Conservation (phyloP, 2,888 invertebrate species). For the Chymomyza procnemis region DNA sequence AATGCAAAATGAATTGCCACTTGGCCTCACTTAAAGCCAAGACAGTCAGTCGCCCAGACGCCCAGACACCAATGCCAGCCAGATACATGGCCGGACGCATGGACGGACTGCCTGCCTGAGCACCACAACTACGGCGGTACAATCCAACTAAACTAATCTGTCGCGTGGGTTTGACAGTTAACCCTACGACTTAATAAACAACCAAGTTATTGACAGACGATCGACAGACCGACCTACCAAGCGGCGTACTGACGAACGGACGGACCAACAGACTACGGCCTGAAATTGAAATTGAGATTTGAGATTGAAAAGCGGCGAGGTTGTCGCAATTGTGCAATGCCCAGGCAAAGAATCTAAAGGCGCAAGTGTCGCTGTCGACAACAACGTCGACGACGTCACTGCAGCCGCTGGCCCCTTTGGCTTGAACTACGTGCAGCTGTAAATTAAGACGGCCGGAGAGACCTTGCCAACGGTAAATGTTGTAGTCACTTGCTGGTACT, state of each 20-base stretch:
- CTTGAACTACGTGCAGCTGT: not conserved
- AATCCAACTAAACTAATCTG: not conserved
- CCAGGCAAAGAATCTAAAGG: conserved; percentile 61
- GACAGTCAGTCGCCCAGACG: not conserved
- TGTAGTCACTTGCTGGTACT: conserved; percentile 27
- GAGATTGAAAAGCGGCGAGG: conserved; percentile 32
- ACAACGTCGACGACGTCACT: not conserved
- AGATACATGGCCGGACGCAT: not conserved
- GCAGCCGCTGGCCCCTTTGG: conserved; percentile 3
- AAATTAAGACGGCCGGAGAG: conserved; percentile 33
- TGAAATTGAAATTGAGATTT: conserved; percentile 44
- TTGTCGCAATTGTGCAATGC: conserved; percentile 55
- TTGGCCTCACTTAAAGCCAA: conserved; percentile 44
- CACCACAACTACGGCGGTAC: not conserved
- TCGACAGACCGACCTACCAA: conserved; percentile 43
- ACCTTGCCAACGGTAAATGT: conserved; percentile 68
- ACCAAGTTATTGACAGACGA: conserved; percentile 63
- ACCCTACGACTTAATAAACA: conserved; percentile 65
- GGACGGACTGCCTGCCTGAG: too few species aligned
- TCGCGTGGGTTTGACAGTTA: conserved; percentile 66
- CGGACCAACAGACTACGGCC: conserved; percentile 19
- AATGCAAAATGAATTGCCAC: conserved; percentile 56
- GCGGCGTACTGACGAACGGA: conserved; percentile 4
- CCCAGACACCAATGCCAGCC: not conserved
- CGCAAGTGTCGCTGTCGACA: not conserved